phyloP scores from a whole-genome alignment of 2,888 invertebrate genomes.

The Synanthedon vespiformis region DNA sequence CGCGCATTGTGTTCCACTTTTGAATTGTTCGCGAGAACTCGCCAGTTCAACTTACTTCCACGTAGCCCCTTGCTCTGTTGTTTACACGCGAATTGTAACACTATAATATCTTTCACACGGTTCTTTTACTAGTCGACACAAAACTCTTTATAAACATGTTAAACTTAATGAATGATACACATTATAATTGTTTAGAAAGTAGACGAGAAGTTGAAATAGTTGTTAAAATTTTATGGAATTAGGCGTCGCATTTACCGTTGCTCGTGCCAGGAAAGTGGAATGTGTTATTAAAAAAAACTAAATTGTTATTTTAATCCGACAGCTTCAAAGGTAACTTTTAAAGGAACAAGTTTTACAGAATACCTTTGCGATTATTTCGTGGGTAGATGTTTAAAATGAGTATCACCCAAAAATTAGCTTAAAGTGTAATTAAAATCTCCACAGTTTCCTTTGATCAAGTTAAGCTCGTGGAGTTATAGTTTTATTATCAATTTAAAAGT shows the following conservation, averaged over 20 bases:
- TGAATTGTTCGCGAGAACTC: slow-evolving; percentile 18
- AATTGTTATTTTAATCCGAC: too few species aligned
- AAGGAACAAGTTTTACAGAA: too few species aligned
- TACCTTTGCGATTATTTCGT: too few species aligned
- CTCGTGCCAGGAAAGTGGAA: slow-evolving; percentile 29
- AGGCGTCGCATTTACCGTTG: slow-evolving; percentile 45
- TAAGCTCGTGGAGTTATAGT: too few species aligned
- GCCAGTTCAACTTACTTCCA: slow-evolving; percentile 32
- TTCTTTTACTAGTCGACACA: neutral
- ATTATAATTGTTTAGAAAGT: slow-evolving; percentile 19
- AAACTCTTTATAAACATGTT: neutral
- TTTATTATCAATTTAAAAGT: too few species aligned
- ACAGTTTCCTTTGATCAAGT: too few species aligned
- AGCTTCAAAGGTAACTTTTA: too few species aligned
- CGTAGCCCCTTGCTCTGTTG: slow-evolving; percentile 45
- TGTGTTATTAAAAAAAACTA: neutral
- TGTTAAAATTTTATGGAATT: slow-evolving; percentile 19
- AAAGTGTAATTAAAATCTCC: too few species aligned
- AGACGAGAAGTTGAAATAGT: slow-evolving; percentile 10
- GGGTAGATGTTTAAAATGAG: too few species aligned
- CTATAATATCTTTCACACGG: slow-evolving; percentile 23
- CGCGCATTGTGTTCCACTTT: slow-evolving; percentile 34
- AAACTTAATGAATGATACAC: too few species aligned
- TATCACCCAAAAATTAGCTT: too few species aligned
- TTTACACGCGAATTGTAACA: slow-evolving; percentile 63